Evolutionary conservation across 2,888 invertebrate species (phyloP).

Genomic region (Drosophila ezoana): DNA sequence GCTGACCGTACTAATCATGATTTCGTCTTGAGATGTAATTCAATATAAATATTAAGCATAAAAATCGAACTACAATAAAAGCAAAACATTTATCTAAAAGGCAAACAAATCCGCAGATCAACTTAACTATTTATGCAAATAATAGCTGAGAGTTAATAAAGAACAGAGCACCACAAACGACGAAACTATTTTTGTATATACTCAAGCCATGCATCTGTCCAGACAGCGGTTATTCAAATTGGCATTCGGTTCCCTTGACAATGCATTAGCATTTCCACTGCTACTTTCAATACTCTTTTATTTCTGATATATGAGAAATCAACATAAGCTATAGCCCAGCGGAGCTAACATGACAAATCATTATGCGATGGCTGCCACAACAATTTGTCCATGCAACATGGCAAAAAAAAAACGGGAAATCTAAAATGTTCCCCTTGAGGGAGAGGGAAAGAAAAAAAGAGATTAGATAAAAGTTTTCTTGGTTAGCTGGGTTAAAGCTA

Average conservation of each 20-base stretch:
- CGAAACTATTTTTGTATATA: slow-evolving; percentile 2
- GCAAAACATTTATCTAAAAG: neutral
- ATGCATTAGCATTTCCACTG: slow-evolving; percentile 33
- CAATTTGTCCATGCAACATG: slow-evolving; percentile 25
- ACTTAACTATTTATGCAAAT: slow-evolving; percentile 42
- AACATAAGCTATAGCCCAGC: slow-evolving; percentile 23
- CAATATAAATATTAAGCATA: no score
- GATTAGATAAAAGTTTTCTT: slow-evolving; percentile 55
- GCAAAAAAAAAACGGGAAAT: neutral
- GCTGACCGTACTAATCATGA: no score
- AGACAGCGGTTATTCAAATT: slow-evolving; percentile 41
- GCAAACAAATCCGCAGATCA: slow-evolving; percentile 21
- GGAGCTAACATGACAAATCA: slow-evolving; percentile 69
- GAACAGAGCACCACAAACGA: slow-evolving; percentile 13
- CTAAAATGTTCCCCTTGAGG: neutral
- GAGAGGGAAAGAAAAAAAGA: neutral
- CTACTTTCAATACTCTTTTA: slow-evolving; percentile 5
- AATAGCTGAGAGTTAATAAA: slow-evolving; percentile 16
- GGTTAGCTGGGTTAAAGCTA: slow-evolving; percentile 21
- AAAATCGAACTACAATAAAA: neutral
- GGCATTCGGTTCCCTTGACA: slow-evolving; percentile 36
- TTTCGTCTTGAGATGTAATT: no score
- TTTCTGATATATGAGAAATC: slow-evolving; percentile 16
- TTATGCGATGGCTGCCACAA: slow-evolving; percentile 40
- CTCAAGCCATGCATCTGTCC: slow-evolving; percentile 22